Evolutionary conservation across 2,113 vertebrate genomes (phyloP).

Genomic region (Oriolus oriolus): DNA sequence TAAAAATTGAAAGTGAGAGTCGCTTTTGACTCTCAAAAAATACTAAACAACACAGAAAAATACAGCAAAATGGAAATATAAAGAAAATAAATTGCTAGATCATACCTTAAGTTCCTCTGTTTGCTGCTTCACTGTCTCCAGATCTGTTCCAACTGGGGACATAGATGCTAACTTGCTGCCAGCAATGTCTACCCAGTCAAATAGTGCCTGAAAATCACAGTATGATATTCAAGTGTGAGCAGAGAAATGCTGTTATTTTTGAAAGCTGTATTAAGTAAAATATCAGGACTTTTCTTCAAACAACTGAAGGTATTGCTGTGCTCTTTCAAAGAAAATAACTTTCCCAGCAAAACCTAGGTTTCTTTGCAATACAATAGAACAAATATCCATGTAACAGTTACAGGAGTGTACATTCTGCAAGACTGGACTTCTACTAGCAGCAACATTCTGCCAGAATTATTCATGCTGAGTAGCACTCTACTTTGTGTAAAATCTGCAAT

Average conservation of each 20-base stretch:
- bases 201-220: conserved; percentile 84
- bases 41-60: not conserved
- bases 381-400: not conserved
- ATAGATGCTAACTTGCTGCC: conserved; percentile 91
- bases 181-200: conserved; percentile 97
- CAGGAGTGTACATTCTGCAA: not conserved
- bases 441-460: not conserved
- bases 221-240: not conserved
- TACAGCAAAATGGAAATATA: not conserved
- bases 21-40: not conserved
- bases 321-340: not conserved
- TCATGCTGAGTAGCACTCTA: not conserved
- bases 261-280: not conserved
- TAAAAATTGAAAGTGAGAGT: not conserved
- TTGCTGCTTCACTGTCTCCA: conserved; percentile 98
- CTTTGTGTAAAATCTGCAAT: not conserved
- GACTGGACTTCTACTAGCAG: not conserved
- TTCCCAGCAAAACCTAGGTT: not conserved
- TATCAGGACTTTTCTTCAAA: not conserved
- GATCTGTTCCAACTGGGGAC: conserved; percentile 94
- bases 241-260: not conserved
- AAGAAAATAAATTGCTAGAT: not conserved
- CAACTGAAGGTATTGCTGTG: not conserved
- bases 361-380: not conserved
- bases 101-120: conserved; percentile 95